Evolutionary conservation across 2,888 invertebrate genomes (phyloP).

Genomic region (Apamea sordens): DNA sequence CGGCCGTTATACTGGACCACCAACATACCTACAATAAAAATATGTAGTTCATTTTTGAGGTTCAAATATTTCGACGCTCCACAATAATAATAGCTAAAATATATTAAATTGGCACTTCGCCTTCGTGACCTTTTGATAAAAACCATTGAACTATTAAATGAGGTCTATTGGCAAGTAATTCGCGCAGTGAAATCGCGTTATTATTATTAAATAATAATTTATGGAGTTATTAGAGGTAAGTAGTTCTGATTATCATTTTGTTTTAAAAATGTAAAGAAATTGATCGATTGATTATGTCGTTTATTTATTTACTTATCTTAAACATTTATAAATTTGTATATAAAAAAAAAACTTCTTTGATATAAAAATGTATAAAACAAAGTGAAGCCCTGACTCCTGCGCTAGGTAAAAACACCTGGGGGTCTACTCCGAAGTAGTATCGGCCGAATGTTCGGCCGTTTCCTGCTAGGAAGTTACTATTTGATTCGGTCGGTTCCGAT

Average conservation of each 20-base stretch:
- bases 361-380: neutral
- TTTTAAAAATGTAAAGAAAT: neutral
- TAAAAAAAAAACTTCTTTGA: too few species aligned
- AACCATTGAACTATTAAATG: constrained; percentile 50
- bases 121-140: constrained; percentile 46
- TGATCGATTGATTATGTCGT: too few species aligned
- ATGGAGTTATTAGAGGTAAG: too few species aligned
- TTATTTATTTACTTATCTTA: too few species aligned
- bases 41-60: neutral
- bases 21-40: too few species aligned
- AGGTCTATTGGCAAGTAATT: constrained; percentile 36
- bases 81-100: constrained; percentile 1
- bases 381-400: neutral
- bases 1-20: too few species aligned
- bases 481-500: too few species aligned
- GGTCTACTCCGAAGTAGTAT: too few species aligned
- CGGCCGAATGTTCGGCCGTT: too few species aligned
- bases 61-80: neutral
- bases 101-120: constrained; percentile 51
- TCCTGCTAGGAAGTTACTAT: too few species aligned
- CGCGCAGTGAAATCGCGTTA: neutral
- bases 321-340: too few species aligned
- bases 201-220: neutral
- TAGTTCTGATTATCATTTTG: neutral
- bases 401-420: neutral